These are phyloP conservation scores for Gnathonemus longibarbis DNA, from an alignment of 2,113 vertebrate genomes.

Conservation along the genomic window DNA sequence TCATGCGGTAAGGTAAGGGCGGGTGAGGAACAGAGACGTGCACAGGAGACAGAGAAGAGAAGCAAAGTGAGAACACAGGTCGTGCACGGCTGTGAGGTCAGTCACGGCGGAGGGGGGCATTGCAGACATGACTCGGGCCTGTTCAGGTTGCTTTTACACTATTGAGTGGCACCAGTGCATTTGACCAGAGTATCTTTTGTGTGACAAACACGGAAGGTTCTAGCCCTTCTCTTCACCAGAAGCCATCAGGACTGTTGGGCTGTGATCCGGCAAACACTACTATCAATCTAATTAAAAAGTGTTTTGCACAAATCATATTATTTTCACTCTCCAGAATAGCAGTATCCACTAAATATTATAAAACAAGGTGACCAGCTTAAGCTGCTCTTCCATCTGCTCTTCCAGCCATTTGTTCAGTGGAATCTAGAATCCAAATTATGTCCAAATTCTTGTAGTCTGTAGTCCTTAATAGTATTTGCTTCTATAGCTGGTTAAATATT, in stretches of 20 bases:
- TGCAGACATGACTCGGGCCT: slow-evolving; percentile 5
- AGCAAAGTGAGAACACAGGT: slow-evolving; percentile 45
- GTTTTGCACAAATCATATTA: neutral
- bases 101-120: slow-evolving; percentile 46
- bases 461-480: neutral
- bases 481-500: neutral
- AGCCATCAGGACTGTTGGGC: neutral
- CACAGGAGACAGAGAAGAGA: slow-evolving; percentile 57
- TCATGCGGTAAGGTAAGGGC: slow-evolving; percentile 24
- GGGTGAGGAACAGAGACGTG: slow-evolving; percentile 59
- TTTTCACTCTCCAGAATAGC: neutral
- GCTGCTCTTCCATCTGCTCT: neutral
- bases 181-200: neutral
- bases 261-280: neutral
- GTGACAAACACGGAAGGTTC: neutral
- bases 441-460: neutral
- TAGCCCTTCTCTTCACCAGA: neutral
- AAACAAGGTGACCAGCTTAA: neutral
- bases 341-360: neutral
- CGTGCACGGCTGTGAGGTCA: slow-evolving; percentile 59
- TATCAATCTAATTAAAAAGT: neutral
- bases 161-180: neutral
- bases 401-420: neutral
- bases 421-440: neutral
- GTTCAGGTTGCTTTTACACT: neutral